phyloP scores from a whole-genome alignment of 2,888 invertebrate genomes.

The Drosophila paucipuncta region DNA sequence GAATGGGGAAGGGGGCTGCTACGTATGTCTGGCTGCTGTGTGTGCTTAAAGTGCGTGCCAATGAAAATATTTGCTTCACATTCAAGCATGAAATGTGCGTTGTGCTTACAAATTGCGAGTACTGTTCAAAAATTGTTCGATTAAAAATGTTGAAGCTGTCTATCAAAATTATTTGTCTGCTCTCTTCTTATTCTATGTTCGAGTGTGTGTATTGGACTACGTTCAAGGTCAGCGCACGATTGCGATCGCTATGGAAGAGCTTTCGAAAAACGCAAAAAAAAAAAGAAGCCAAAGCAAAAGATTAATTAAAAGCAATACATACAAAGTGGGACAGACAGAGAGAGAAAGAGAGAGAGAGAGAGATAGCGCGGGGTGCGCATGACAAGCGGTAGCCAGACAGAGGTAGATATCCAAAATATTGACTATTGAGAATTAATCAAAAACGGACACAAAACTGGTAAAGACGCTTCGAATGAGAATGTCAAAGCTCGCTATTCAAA shows the following conservation, averaged over 20 bases:
- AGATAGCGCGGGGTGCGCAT: background rate
- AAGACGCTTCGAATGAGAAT: background rate
- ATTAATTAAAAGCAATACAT: conserved; percentile 63
- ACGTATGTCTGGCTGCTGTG: conserved; percentile 4
- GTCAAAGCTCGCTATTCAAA: conserved; percentile 6
- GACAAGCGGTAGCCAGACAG: conserved; percentile 21
- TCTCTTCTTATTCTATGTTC: conserved; percentile 5
- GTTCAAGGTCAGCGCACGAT: conserved; percentile 71
- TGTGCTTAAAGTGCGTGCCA: conserved; percentile 50
- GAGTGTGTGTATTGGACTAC: conserved; percentile 18
- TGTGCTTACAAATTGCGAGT: conserved; percentile 13
- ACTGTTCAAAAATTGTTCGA: conserved; percentile 19
- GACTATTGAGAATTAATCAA: conserved; percentile 34
- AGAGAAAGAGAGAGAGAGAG: background rate
- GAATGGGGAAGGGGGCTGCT: background rate
- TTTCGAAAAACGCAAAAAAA: conserved; percentile 24
- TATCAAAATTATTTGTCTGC: conserved; percentile 11
- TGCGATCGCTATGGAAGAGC: conserved; percentile 57
- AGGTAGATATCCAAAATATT: conserved; percentile 47
- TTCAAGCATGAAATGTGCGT: conserved; percentile 53
- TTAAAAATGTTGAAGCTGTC: conserved; percentile 44
- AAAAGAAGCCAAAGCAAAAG: conserved; percentile 52
- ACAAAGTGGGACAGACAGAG: conserved; percentile 4
- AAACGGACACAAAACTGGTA: conserved; percentile 25
- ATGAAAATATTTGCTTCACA: conserved; percentile 53